Evolutionary conservation across 2,113 vertebrate genomes (phyloP), one percentile per base, ranked within the genome.

Genomic region (Mystacornis crossleyi): DNA sequence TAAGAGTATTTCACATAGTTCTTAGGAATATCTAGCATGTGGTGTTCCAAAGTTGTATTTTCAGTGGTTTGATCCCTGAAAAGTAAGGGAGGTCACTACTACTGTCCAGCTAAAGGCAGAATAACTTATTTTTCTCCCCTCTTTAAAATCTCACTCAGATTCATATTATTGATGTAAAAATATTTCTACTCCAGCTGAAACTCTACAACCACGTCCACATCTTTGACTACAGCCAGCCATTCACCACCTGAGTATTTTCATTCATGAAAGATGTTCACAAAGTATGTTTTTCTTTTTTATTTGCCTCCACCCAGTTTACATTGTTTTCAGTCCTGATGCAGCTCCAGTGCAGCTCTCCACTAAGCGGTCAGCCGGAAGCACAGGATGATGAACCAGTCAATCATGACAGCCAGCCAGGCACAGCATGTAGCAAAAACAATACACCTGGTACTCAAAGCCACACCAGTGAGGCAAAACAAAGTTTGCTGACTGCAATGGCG

Each of bases 161-260:
- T 21, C 10, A 1, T 33, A 19, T 34, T 48, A 36, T 5, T 48
- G 19, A 45, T 65, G 25, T n/a, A 43, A 69, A 88, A 77, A 10
- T 55, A n/a, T 19, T 73, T 88, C 64, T 45, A 67, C 12, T 15
- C 19, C 23, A 48, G 10, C 24, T 89, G 64, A 69, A 86, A 23
- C 38, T 79, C 36, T 26, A 23, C 58, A 57, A 5, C 19, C 14
- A 34, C 4, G 3, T 50, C 43, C 18, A 17, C 0, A 0, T 21
- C 58, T 72, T 36, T 48, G 31, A 34, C 40, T 51, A 40, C 33
- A 55, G 20, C 12, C 18, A 72, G 26, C 12, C 18, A 47, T 21
- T 67, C 33, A 36, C 1, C 5, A 7, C 8, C 6, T 14, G 10
- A 1, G 5, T 16, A n/a, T 90, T 93, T 90, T 81, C 43, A 64